These are phyloP conservation scores for Operophtera brumata DNA, from an alignment of 2,888 invertebrate genomes.

Conservation along the genomic window DNA sequence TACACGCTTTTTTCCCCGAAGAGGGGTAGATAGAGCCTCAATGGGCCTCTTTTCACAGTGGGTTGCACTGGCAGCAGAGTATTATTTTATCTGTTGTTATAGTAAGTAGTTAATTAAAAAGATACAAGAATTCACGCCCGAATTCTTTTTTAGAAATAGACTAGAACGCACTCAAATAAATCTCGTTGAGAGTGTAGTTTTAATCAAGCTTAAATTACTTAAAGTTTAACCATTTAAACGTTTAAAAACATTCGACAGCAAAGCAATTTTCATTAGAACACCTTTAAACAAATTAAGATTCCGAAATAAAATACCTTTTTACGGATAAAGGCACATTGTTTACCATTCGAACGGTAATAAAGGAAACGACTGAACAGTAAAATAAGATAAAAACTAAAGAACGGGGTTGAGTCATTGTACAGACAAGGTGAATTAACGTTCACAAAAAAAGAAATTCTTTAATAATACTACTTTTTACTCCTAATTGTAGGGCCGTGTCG, in stretches of 20 bases:
- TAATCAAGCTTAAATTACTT: conserved; percentile 20
- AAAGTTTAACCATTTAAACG: conserved; percentile 11
- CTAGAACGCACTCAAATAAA: conserved; percentile 1
- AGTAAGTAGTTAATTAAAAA: background rate
- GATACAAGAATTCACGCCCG: background rate
- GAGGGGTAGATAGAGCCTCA: too few relatives aligned
- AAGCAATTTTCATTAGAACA: conserved; percentile 23
- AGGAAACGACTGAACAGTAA: conserved; percentile 10
- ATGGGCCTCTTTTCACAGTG: too few relatives aligned
- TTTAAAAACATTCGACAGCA: conserved; percentile 3
- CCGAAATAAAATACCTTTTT: conserved; percentile 13
- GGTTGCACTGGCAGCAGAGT: too few relatives aligned
- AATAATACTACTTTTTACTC: too few relatives aligned
- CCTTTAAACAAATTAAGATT: conserved; percentile 20
- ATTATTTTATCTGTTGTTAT: too few relatives aligned
- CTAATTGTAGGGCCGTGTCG: too few relatives aligned
- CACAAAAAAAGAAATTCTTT: too few relatives aligned
- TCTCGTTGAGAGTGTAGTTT: conserved; percentile 20
- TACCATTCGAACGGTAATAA: conserved; percentile 12
- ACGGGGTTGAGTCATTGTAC: background rate
- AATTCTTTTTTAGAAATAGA: background rate
- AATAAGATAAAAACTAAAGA: conserved; percentile 12
- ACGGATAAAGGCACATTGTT: conserved; percentile 5
- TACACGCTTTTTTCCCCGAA: too few relatives aligned
- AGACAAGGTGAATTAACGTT: background rate